Percentiles rank a stretch among this genome's conserved stretches.
Evolutionary conservation across 1,140 invertebrate genomes (phyloP).

Genomic region (Cyclargus thomasi): DNA sequence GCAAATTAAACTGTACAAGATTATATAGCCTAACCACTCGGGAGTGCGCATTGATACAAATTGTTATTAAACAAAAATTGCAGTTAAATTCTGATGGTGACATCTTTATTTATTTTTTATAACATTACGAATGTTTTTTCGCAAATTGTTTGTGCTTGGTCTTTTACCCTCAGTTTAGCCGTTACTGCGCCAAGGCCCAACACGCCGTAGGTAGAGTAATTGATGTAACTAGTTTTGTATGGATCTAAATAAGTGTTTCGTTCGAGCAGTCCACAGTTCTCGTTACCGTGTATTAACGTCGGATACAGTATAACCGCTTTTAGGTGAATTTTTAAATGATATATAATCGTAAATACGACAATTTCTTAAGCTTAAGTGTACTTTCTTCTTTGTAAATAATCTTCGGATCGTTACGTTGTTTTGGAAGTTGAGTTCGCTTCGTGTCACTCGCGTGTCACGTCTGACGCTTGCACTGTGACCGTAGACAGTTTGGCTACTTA

Average conservation of each 20-base stretch:
- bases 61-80: too few relatives aligned
- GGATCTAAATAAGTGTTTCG: constrained; percentile 24
- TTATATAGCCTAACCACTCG: too few relatives aligned
- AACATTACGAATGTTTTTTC: too few relatives aligned
- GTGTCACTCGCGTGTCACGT: constrained; percentile 39
- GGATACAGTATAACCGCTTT: constrained; percentile 53
- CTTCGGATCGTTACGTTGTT: constrained; percentile 46
- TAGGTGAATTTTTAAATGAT: constrained; percentile 55
- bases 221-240: constrained; percentile 60
- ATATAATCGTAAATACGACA: constrained; percentile 42
- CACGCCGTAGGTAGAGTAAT: constrained; percentile 60
- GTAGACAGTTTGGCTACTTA: constrained; percentile 57
- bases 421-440: constrained; percentile 14
- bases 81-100: too few relatives aligned
- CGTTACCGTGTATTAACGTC: constrained; percentile 64
- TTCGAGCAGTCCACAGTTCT: constrained; percentile 25
- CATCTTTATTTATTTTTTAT: too few relatives aligned
- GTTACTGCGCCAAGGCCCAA: background rate
- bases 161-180: background rate
- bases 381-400: constrained; percentile 65
- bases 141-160: too few relatives aligned
- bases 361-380: constrained; percentile 60
- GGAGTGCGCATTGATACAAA: too few relatives aligned
- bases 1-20: too few relatives aligned
- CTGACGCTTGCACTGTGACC: constrained; percentile 53